Evolutionary conservation across 2,888 invertebrate species (phyloP).

Genomic region (Ganaspis brasiliensis): DNA sequence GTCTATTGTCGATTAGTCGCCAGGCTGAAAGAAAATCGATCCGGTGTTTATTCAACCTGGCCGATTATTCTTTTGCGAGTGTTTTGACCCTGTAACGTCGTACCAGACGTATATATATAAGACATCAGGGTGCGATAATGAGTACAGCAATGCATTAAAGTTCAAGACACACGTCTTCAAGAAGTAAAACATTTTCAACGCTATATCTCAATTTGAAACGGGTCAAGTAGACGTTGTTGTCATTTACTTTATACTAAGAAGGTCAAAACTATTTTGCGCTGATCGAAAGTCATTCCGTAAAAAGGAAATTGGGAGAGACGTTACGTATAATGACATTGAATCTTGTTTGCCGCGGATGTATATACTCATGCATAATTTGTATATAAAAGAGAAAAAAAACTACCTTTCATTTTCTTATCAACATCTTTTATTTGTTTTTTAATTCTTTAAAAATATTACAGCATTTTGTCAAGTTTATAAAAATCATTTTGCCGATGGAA

Average conservation of each 20-base stretch:
- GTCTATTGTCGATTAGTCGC: slow-evolving; percentile 38
- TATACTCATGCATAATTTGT: slow-evolving; percentile 8
- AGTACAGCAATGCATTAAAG: slow-evolving; percentile 25
- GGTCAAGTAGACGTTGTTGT: slow-evolving; percentile 30
- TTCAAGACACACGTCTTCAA: slow-evolving; percentile 22
- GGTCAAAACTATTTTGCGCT: slow-evolving; percentile 39
- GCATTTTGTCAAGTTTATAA: background rate
- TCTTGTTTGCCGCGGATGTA: slow-evolving; percentile 31
- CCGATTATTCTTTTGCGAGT: slow-evolving; percentile 33
- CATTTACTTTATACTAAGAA: slow-evolving; percentile 25
- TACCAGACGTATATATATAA: slow-evolving; percentile 13
- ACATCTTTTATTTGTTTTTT: slow-evolving; percentile 3
- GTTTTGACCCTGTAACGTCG: slow-evolving; percentile 31
- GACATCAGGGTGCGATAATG: slow-evolving; percentile 36
- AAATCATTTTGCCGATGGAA: too few relatives aligned
- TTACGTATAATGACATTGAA: slow-evolving; percentile 32
- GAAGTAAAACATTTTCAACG: slow-evolving; percentile 17
- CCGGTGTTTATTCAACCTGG: slow-evolving; percentile 26
- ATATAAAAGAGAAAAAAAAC: slow-evolving; percentile 1
- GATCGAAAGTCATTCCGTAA: slow-evolving; percentile 39
- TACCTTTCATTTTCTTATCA: slow-evolving; percentile 7
- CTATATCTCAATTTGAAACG: slow-evolving; percentile 32
- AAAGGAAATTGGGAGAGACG: slow-evolving; percentile 36
- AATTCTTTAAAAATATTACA: background rate
- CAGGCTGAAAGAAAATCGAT: slow-evolving; percentile 43